These are phyloP conservation scores for Thymelicus acteon DNA, from an alignment of 2,888 invertebrate species.

Conservation along the genomic window DNA sequence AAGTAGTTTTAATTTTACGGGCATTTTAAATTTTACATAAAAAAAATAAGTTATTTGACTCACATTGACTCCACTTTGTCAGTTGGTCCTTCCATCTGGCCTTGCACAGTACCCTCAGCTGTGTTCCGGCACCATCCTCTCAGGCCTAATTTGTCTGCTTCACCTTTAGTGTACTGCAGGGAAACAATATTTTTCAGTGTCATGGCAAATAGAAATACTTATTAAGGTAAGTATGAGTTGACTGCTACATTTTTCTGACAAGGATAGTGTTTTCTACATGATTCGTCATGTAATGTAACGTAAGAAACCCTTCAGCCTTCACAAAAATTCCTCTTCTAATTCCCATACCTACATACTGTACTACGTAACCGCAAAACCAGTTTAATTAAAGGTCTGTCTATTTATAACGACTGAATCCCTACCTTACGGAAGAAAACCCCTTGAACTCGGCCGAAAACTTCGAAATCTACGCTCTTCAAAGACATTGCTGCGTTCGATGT, in stretches of 20 bases:
- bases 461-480: constrained; percentile 78
- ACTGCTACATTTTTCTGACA: too few species aligned
- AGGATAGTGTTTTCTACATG: too few species aligned
- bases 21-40: too few species aligned
- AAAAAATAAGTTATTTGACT: constrained; percentile 51
- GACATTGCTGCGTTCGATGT: constrained; percentile 52
- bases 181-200: not conserved
- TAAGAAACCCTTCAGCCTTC: too few species aligned
- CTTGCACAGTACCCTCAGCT: constrained; percentile 86
- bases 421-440: constrained; percentile 88
- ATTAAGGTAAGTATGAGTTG: too few species aligned
- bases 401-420: constrained; percentile 33
- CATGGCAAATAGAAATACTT: too few species aligned
- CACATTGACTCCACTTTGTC: constrained; percentile 86
- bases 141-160: constrained; percentile 86
- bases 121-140: constrained; percentile 92
- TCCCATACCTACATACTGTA: not conserved
- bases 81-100: constrained; percentile 87
- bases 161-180: constrained; percentile 86
- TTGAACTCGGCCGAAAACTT: constrained; percentile 86
- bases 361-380: not conserved
- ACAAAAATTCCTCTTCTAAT: too few species aligned
- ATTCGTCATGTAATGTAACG: too few species aligned
- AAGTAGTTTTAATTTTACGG: too few species aligned
- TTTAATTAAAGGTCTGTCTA: constrained; percentile 6